Evolutionary conservation across 92 coral and sea anemone species (phyloP), one percentile per base, ranked within the genome.

Genomic region (Pocillopora meandrina): DNA sequence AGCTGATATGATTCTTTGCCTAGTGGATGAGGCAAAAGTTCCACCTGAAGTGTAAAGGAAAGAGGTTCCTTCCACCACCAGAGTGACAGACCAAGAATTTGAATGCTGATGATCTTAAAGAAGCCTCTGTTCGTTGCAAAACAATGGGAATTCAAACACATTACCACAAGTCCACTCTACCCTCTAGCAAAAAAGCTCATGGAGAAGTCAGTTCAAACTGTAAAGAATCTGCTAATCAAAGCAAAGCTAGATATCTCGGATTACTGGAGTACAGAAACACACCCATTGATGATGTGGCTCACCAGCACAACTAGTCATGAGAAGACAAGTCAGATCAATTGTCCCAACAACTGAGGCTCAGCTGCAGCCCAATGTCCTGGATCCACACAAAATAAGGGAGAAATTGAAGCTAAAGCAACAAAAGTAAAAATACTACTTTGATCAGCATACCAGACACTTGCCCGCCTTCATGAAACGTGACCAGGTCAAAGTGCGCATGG

Each of bases 231-330:
- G 15, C 78, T 74, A 47, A 75, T 20, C 9, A 74, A 74, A 59
- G 52, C 61, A 26, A 74, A 84, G 49, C 72, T 18, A 52, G 73
- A 65, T 86, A 86, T 36, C 63, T 84, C 17, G 61, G 82, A 23
- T 49, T 89, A 19, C 55, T 89, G 34, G 86, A 89, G 58, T 85
- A 89, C 84, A 60, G 92, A 20, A 88, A 88, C 75, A 75, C 87
- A 1, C 91, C 87, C 18, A 67, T 76, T 2, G 91, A 88, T 88
- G 65, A 74, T 13, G 47, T 89, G 34, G 82, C 62, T 16, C 77
- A 23, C 87, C 73, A 19, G 87, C 84, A 2, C 84, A 88, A 21
- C 68, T 88, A 8, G 77, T 88, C 49, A 88, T 88, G 87, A 88
- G 68, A n/a, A 61, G 91, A 52, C 76, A 78, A 13, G 35, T 88